phyloP scores from a whole-genome alignment of 2,113 vertebrate species.

The Gallinago jamesoni region DNA sequence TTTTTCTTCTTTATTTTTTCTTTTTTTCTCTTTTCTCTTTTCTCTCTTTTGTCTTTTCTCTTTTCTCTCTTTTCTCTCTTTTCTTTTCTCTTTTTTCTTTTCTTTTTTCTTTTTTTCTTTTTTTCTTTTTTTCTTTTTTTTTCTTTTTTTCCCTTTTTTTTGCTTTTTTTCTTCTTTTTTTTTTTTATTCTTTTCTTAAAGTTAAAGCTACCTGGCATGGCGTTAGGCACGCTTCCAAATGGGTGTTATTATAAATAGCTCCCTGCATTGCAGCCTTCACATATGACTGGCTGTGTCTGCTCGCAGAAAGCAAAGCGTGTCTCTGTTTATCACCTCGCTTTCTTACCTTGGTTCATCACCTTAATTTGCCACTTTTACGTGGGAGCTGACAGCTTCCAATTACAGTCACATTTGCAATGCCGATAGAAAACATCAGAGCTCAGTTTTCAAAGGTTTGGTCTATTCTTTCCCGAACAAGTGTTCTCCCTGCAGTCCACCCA shows the following conservation, averaged over 20 bases:
- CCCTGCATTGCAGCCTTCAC: slow-evolving; percentile 11
- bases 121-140: no score
- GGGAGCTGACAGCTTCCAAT: slow-evolving; percentile 41
- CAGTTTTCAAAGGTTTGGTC: neutral
- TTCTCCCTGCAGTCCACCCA: neutral
- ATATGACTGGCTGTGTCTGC: neutral
- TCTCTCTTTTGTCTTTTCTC: no score
- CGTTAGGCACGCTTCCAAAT: neutral
- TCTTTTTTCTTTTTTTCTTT: no score
- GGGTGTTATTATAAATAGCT: slow-evolving; percentile 24
- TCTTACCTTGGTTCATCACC: slow-evolving; percentile 29
- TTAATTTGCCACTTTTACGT: slow-evolving; percentile 34
- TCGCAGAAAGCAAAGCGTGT: neutral
- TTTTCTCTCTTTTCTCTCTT: no score
- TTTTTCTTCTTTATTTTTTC: no score
- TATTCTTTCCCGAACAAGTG: slow-evolving; percentile 18
- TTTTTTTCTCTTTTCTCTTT: no score
- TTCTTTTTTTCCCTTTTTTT: no score
- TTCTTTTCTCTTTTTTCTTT: no score
- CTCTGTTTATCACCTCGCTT: slow-evolving; percentile 25
- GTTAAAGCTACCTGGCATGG: neutral
- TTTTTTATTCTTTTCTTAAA: neutral
- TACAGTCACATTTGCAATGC: slow-evolving; percentile 46
- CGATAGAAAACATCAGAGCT: neutral
- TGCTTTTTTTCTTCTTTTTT: no score